phyloP scores from a whole-genome alignment of 2,113 vertebrate genomes.

The Lepus timidus region DNA sequence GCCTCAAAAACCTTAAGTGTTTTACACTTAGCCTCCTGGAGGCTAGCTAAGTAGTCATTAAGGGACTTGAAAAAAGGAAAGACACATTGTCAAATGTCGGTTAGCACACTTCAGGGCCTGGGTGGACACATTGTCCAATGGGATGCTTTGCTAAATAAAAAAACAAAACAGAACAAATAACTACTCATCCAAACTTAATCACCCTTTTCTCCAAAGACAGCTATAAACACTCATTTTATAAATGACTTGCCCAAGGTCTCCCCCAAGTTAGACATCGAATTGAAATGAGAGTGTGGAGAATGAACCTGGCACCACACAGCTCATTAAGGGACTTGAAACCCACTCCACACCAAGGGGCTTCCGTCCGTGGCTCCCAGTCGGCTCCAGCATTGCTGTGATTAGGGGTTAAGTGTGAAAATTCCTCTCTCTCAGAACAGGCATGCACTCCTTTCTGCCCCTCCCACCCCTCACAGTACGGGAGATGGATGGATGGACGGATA shows the following conservation, averaged over 20 bases:
- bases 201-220: conserved; percentile 14
- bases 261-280: not conserved
- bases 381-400: not conserved
- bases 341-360: rapidly evolving
- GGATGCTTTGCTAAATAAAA: conserved; percentile 26
- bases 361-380: not conserved
- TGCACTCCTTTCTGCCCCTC: not conserved
- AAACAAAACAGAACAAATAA: not conserved
- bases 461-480: not conserved
- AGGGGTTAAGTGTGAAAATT: not conserved
- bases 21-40: conserved; percentile 63
- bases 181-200: conserved; percentile 40
- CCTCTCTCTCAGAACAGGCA: not conserved
- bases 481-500: not conserved
- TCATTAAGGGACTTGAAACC: too few species aligned
- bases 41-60: not conserved
- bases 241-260: not conserved
- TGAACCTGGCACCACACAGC: not conserved
- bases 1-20: conserved; percentile 50
- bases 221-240: conserved; percentile 7
- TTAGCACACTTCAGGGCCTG: conserved; percentile 33
- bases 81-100: conserved; percentile 3
- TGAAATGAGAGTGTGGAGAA: not conserved
- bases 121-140: not conserved
- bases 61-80: not conserved